These are phyloP conservation scores for Albula goreensis DNA, from an alignment of 2,113 vertebrate genomes.

Conservation along the genomic window DNA sequence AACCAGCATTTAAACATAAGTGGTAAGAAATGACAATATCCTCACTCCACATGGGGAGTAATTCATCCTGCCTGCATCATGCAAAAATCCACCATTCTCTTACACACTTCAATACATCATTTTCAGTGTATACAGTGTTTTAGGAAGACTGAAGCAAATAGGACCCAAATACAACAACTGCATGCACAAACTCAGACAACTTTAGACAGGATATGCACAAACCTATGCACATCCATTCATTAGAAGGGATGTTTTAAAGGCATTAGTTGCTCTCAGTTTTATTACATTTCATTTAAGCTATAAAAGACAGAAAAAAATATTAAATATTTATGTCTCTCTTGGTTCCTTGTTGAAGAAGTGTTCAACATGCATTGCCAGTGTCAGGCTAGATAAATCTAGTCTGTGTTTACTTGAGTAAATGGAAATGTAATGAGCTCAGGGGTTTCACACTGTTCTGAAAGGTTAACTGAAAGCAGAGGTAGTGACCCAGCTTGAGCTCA, in stretches of 20 bases:
- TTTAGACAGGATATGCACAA: neutral
- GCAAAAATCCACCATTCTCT: no score
- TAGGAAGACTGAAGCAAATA: no score
- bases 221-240: neutral
- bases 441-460: slow-evolving; percentile 19
- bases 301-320: neutral
- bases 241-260: neutral
- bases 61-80: no score
- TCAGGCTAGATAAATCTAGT: slow-evolving; percentile 22
- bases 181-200: neutral
- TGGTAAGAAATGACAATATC: no score
- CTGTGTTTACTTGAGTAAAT: neutral
- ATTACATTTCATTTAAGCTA: no score
- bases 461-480: slow-evolving; percentile 28
- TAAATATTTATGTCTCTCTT: neutral
- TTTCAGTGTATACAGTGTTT: no score
- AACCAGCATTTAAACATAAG: neutral
- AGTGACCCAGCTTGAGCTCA: slow-evolving; percentile 48
- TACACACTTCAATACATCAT: no score
- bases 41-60: no score
- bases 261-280: neutral
- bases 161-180: no score
- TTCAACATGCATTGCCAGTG: neutral
- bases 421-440: slow-evolving; percentile 35
- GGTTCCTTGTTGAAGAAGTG: neutral